phyloP scores from a whole-genome alignment of 2,888 invertebrate genomes.

The Brenthis daphne region DNA sequence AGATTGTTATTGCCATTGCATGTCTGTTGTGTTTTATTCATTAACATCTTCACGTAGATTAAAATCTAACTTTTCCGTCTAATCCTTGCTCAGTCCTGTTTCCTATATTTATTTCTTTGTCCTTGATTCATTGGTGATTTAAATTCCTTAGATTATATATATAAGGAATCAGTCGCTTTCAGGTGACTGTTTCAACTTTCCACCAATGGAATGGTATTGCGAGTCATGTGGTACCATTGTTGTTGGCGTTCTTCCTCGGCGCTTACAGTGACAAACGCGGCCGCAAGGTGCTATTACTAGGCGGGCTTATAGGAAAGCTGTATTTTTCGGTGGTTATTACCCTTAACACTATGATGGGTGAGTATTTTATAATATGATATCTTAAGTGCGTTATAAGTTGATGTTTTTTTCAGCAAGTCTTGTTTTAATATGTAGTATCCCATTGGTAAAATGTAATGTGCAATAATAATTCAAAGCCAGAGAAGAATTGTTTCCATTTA shows the following conservation, averaged over 20 bases:
- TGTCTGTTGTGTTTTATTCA: too few species aligned
- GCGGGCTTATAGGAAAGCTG: constrained; percentile 88
- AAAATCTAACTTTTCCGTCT: too few species aligned
- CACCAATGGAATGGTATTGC: constrained; percentile 90
- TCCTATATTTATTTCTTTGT: neutral
- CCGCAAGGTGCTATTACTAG: constrained; percentile 86
- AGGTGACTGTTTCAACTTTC: constrained; percentile 88
- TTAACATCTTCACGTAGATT: too few species aligned
- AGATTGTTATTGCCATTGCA: too few species aligned
- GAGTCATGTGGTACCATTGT: constrained; percentile 87
- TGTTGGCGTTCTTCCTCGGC: constrained; percentile 90
- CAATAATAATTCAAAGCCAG: too few species aligned
- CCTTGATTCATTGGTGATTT: neutral
- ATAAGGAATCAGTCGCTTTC: constrained; percentile 21
- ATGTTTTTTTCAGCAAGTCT: too few species aligned
- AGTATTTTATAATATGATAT: constrained; percentile 28
- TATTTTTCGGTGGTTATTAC: constrained; percentile 89
- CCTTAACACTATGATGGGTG: constrained; percentile 84
- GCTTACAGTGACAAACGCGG: constrained; percentile 92
- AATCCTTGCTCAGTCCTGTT: too few species aligned
- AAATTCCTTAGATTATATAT: neutral
- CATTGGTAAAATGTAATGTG: too few species aligned
- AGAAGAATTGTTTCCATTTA: too few species aligned
- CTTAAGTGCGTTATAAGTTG: neutral
- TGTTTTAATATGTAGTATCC: too few species aligned